These are phyloP conservation scores for Petrolisthes cinctipes DNA, from an alignment of 2,888 invertebrate species.

Conservation along the genomic window DNA sequence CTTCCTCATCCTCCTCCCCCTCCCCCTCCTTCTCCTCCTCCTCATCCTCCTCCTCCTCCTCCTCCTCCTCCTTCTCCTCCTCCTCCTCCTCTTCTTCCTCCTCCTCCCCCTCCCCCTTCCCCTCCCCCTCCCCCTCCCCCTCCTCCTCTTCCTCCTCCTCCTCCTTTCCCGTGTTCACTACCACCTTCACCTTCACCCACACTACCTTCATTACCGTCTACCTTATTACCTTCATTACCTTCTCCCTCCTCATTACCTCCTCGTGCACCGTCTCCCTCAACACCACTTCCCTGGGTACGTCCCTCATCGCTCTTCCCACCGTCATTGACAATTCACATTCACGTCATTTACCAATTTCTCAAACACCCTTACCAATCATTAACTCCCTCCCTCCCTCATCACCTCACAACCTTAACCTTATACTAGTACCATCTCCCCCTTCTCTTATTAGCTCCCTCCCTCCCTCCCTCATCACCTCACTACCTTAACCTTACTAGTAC, in stretches of 20 bases:
- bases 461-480: too few relatives aligned
- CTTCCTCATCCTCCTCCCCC: too few relatives aligned
- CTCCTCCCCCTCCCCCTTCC: neutral
- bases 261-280: neutral
- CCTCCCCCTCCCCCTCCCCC: neutral
- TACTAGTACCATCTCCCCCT: too few relatives aligned
- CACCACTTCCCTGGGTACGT: neutral
- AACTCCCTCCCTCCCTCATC: too few relatives aligned
- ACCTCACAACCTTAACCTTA: too few relatives aligned
- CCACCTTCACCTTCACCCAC: neutral
- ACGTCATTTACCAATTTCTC: too few relatives aligned
- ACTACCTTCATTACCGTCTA: neutral
- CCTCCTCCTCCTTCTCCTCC: neutral
- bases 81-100: neutral
- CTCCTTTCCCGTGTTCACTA: neutral
- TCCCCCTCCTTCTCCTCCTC: neutral
- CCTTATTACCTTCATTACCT: neutral
- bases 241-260: neutral
- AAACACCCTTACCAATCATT: too few relatives aligned
- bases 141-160: neutral
- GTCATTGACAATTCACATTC: too few relatives aligned
- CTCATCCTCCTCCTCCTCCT: neutral
- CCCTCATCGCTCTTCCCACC: too few relatives aligned
- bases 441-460: too few relatives aligned
- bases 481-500: too few relatives aligned